Evolutionary conservation across 2,888 invertebrate genomes (phyloP).

Genomic region (Apodemia duryi): DNA sequence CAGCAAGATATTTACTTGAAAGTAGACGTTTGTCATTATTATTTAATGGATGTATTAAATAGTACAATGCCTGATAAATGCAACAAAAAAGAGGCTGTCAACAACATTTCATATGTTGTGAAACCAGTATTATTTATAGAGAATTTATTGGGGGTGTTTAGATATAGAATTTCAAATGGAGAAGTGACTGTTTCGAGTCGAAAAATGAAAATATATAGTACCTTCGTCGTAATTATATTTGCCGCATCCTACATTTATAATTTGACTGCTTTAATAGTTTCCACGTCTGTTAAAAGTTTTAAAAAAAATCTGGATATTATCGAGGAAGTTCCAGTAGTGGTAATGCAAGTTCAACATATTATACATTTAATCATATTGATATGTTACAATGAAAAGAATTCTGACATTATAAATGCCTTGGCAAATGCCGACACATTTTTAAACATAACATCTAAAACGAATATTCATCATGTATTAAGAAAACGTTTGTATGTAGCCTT

Average conservation of each 20-base stretch:
- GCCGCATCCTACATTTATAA: constrained; percentile 26
- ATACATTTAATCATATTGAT: constrained; percentile 17
- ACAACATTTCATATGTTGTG: constrained; percentile 22
- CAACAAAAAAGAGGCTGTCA: neutral
- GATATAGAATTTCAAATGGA: constrained; percentile 38
- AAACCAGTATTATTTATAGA: constrained; percentile 41
- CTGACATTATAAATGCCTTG: constrained; percentile 19
- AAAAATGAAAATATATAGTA: constrained; percentile 39
- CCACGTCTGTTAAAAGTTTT: neutral
- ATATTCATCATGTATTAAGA: constrained; percentile 18
- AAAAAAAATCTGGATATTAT: constrained; percentile 9
- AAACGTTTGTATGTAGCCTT: constrained; percentile 18
- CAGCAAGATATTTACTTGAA: neutral
- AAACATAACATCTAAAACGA: constrained; percentile 19
- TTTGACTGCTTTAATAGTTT: neutral
- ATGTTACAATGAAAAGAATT: constrained; percentile 11
- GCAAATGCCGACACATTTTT: constrained; percentile 24
- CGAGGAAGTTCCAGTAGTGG: constrained; percentile 5
- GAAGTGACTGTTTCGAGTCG: constrained; percentile 35
- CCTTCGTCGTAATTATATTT: constrained; percentile 31
- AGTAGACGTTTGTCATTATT: neutral
- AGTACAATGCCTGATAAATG: neutral
- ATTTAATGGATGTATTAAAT: neutral
- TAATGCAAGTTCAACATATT: constrained; percentile 18
- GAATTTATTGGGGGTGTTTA: constrained; percentile 44